These are phyloP conservation scores for Tachina fera DNA, from an alignment of 2,888 invertebrate species.

Conservation along the genomic window DNA sequence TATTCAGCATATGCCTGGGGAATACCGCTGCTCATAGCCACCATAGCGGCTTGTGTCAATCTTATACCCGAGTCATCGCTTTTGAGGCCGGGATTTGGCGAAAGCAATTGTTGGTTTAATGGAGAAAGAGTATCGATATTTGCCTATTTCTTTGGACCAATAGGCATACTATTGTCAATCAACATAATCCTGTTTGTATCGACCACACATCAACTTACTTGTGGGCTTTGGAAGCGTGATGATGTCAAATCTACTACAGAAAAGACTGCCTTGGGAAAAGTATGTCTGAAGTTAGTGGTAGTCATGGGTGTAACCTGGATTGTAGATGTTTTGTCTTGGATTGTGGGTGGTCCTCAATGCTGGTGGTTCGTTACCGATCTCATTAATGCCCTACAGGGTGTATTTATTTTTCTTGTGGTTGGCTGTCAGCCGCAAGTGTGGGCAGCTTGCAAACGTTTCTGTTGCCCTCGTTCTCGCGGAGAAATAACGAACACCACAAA, in stretches of 20 bases:
- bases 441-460: slow-evolving; percentile 87
- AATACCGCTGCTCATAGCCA: slow-evolving; percentile 89
- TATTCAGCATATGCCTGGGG: slow-evolving; percentile 95
- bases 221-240: slow-evolving; percentile 94
- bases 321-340: slow-evolving; percentile 93
- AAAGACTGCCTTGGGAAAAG: slow-evolving; percentile 91
- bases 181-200: slow-evolving; percentile 91
- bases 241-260: slow-evolving; percentile 93
- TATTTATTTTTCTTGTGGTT: slow-evolving; percentile 94
- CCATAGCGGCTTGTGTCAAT: slow-evolving; percentile 89
- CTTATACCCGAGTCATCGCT: slow-evolving; percentile 86
- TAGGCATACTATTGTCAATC: slow-evolving; percentile 90
- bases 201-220: slow-evolving; percentile 92
- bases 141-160: slow-evolving; percentile 93
- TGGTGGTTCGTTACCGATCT: slow-evolving; percentile 93
- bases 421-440: slow-evolving; percentile 94
- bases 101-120: slow-evolving; percentile 91
- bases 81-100: slow-evolving; percentile 91
- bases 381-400: slow-evolving; percentile 93
- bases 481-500: slow-evolving; percentile 85
- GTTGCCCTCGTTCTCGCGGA: slow-evolving; percentile 85
- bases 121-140: slow-evolving; percentile 90
- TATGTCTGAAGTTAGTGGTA: slow-evolving; percentile 93
- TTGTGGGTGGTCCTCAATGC: slow-evolving; percentile 90
- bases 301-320: slow-evolving; percentile 92